Percentiles rank a stretch among this genome's conserved stretches.
Evolutionary conservation across 2,888 invertebrate species (phyloP).

Genomic region (Odontocerum albicorne): DNA sequence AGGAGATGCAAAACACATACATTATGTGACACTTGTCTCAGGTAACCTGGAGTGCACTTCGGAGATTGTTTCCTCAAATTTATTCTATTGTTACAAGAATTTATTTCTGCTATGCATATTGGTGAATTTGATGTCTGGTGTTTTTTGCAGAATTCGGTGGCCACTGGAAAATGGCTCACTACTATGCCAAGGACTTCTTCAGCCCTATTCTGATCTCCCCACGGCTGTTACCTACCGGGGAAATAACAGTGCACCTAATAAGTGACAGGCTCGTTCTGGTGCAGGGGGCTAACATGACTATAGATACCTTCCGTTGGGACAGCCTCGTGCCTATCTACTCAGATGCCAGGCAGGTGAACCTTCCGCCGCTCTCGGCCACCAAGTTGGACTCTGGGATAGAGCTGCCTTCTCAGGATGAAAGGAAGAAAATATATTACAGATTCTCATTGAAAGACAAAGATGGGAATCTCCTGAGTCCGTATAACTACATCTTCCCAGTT

Average conservation of each 20-base stretch:
- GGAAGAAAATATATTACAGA: constrained; percentile 46
- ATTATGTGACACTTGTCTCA: too few species aligned
- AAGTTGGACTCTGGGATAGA: constrained; percentile 41
- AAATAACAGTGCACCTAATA: constrained; percentile 63
- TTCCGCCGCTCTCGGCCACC: constrained; percentile 12
- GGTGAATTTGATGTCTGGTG: too few species aligned
- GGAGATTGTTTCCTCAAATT: too few species aligned
- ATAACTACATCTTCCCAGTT: constrained; percentile 68
- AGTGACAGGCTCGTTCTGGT: constrained; percentile 62
- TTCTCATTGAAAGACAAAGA: constrained; percentile 55
- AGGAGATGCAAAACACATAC: too few species aligned
- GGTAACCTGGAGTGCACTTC: too few species aligned
- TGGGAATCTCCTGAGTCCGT: constrained; percentile 54
- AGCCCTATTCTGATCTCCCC: constrained; percentile 72
- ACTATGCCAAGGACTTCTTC: constrained; percentile 85
- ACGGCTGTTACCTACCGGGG: constrained; percentile 51
- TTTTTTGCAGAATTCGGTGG: constrained; percentile 72
- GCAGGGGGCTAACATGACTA: constrained; percentile 50
- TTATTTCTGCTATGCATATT: too few species aligned
- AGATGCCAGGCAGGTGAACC: constrained; percentile 31
- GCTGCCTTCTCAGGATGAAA: constrained; percentile 37
- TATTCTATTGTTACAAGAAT: too few species aligned
- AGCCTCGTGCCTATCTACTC: constrained; percentile 48
- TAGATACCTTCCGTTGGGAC: constrained; percentile 64
- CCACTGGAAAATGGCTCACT: constrained; percentile 87